Base-by-base conservation (phyloP, 2,797 vertebrate species). In the Urocyon cinereoargenteus region DNA sequence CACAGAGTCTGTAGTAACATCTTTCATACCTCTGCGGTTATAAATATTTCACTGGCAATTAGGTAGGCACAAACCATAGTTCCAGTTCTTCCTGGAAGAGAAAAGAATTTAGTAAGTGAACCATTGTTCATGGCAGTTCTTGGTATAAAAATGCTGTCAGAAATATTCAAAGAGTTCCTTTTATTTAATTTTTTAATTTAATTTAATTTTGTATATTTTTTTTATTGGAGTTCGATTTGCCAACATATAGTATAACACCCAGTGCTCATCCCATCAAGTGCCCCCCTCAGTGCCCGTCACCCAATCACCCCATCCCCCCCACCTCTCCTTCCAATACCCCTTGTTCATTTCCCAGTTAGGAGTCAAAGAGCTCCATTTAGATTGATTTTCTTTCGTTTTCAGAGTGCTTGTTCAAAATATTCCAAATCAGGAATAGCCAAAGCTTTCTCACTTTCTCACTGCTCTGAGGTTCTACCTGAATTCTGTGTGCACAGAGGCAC, bases 51-150 rank as follows among this genome's bases (percentile, higher is more conserved):
- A 72, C 98, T 99, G 98, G 99, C 99, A 92, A 99, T 99, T 8
- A 99, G 99, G 99, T 99, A 99, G 5, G 98, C 99, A 98, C 99
- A 99, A 85, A 99, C 96, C 99, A 99, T 99, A 0, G 99, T 99
- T 93, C 99, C 99, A 57, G 99, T 99, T 51, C 99, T 99, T 49
- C 99, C 99, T 99, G 97, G 93, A 96, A 98, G 70, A 98, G 28
- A 79, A 87, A 94, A 49, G 93, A 10, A 70, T 2, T 85, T 26
- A 66, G 55, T 88, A 92, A 22, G 77, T 45, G 59, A 91, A 51
- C 10, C 34, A 57, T n/a, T 45, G 62, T 45, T 86, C 34, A 31
- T 28, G 16, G 19, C 24, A 66, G 10, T 8, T 9, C 26, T 31
- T 36, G 22, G 26, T 26, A 36, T 82, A 83, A 90, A 59, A 72